Percentiles rank a stretch among this genome's conserved stretches.
phyloP scores from a whole-genome alignment of 2,797 vertebrate species.

The Darevskia mixta region DNA sequence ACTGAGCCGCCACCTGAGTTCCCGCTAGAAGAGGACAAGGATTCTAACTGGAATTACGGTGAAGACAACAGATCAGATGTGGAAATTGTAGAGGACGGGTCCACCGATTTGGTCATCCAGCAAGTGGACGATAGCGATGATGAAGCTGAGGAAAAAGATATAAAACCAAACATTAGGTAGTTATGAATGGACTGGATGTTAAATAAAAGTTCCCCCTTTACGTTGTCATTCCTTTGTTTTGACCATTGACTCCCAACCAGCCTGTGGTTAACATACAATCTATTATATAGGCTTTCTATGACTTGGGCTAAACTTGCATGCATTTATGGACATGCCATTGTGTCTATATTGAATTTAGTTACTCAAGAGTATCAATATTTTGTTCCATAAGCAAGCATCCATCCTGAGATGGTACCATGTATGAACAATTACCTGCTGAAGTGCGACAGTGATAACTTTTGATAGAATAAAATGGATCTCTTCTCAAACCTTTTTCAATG shows the following conservation, averaged over 20 bases:
- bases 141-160: slow-evolving; percentile 84
- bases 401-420: slow-evolving; percentile 39
- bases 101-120: slow-evolving; percentile 93
- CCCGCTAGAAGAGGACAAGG: slow-evolving; percentile 86
- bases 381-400: slow-evolving; percentile 58
- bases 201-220: background rate
- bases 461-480: slow-evolving; percentile 39
- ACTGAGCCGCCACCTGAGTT: slow-evolving; percentile 87
- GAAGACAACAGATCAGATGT: slow-evolving; percentile 85
- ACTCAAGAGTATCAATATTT: slow-evolving; percentile 38
- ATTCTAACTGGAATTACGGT: slow-evolving; percentile 86
- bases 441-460: slow-evolving; percentile 30
- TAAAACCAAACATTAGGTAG: slow-evolving; percentile 81
- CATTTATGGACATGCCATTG: slow-evolving; percentile 57
- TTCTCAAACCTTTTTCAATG: slow-evolving; percentile 61
- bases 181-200: background rate
- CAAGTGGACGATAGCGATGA: slow-evolving; percentile 97
- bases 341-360: slow-evolving; percentile 58
- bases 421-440: slow-evolving; percentile 40
- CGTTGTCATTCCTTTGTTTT: slow-evolving; percentile 34
- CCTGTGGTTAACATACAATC: slow-evolving; percentile 38
- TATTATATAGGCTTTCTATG: slow-evolving; percentile 46
- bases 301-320: slow-evolving; percentile 73
- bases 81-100: slow-evolving; percentile 91
- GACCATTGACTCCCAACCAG: slow-evolving; percentile 40